Conservation (phyloP, 2,888 invertebrate species). For the Hydropsyche betteni region DNA sequence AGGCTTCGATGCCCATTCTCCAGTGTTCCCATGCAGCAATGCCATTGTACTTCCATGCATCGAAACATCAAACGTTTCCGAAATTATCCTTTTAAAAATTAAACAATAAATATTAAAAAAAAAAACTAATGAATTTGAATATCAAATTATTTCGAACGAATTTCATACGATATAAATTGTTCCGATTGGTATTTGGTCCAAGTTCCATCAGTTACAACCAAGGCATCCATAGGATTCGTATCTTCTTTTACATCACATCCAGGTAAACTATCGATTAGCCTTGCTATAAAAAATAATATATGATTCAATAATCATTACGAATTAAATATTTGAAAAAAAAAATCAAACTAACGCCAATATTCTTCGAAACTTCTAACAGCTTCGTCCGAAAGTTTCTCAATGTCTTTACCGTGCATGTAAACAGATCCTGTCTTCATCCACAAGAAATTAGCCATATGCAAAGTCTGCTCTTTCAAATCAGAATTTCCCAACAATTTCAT, state of each 20-base stretch:
- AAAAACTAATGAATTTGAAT: too few relatives aligned
- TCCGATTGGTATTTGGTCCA: conserved; percentile 67
- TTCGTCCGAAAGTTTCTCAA: conserved; percentile 62
- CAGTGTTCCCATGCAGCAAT: conserved; percentile 71
- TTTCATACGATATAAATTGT: conserved; percentile 65
- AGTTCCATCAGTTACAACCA: conserved; percentile 68
- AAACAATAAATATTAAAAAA: too few relatives aligned
- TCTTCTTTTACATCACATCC: conserved; percentile 57
- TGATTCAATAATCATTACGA: background rate
- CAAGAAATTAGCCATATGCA: conserved; percentile 61
- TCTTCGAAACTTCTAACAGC: conserved; percentile 64
- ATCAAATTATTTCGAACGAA: conserved; percentile 28
- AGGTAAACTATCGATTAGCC: conserved; percentile 47
- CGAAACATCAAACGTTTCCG: conserved; percentile 68
- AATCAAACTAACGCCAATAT: conserved; percentile 61
- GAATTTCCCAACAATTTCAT: conserved; percentile 58
- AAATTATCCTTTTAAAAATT: conserved; percentile 62
- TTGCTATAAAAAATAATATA: conserved; percentile 31
- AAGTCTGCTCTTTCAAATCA: conserved; percentile 60
- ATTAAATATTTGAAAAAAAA: background rate
- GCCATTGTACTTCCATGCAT: conserved; percentile 69
- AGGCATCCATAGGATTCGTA: conserved; percentile 65
- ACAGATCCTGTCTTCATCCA: conserved; percentile 61
- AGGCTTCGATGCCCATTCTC: conserved; percentile 68
- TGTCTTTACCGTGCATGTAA: conserved; percentile 61